These are phyloP conservation scores for Mesitornis unicolor DNA, from an alignment of 2,113 vertebrate genomes.

Conservation along the genomic window DNA sequence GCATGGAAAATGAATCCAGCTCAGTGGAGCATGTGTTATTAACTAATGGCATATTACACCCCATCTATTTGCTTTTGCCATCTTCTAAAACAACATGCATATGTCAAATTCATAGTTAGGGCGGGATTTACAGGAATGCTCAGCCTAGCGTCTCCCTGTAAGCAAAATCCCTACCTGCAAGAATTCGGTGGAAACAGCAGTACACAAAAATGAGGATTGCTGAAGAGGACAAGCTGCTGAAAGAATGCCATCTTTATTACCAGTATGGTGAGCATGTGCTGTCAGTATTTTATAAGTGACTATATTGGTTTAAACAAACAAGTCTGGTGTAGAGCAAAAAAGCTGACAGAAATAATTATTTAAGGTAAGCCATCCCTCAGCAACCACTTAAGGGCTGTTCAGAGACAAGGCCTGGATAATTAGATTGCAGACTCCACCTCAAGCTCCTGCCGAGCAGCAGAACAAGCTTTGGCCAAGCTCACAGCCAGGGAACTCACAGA, in stretches of 20 bases:
- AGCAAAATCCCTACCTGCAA: neutral
- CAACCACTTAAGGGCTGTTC: neutral
- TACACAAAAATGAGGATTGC: neutral
- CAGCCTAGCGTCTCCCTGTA: neutral
- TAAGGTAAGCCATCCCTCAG: conserved; percentile 18
- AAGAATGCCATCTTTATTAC: conserved; percentile 4
- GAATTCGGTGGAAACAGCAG: neutral
- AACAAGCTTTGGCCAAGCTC: neutral
- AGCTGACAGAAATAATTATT: neutral
- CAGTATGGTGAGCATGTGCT: neutral
- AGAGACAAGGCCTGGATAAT: neutral
- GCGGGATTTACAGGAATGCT: neutral
- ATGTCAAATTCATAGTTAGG: neutral
- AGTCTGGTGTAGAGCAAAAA: neutral
- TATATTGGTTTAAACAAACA: conserved; percentile 8
- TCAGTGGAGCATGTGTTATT: neutral
- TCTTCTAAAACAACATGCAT: neutral
- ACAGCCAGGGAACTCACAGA: neutral
- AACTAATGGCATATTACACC: neutral
- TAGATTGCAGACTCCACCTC: neutral
- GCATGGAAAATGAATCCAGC: neutral
- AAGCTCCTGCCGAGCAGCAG: accelerated
- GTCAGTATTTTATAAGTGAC: conserved; percentile 16
- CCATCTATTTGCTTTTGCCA: neutral
- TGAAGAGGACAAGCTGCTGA: neutral